A percentile compares a stretch with the other conserved stretches of the same genome.
These are phyloP conservation scores for Drosophila pseudoananassae DNA, from an alignment of 1,140 invertebrate species.

Conservation along the genomic window DNA sequence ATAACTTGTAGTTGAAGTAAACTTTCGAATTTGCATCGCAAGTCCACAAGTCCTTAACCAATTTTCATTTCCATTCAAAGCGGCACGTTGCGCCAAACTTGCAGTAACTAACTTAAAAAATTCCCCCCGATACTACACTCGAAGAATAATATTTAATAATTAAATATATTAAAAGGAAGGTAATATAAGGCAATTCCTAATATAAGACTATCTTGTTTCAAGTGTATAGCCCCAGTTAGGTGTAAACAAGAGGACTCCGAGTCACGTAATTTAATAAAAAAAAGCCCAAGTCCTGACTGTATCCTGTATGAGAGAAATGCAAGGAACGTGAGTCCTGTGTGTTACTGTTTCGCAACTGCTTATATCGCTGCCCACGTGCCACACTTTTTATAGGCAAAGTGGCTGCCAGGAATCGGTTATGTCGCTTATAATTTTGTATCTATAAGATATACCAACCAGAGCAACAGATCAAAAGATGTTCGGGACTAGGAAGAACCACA, in stretches of 20 bases:
- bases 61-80: constrained; percentile 76
- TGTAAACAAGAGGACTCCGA: constrained; percentile 19
- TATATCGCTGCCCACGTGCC: constrained; percentile 30
- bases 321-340: constrained; percentile 35
- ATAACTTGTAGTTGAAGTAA: constrained; percentile 9
- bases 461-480: constrained; percentile 41
- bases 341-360: not conserved
- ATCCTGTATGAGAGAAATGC: constrained; percentile 17
- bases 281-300: constrained; percentile 49
- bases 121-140: constrained; percentile 22
- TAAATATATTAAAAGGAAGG: too few species aligned
- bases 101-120: constrained; percentile 42
- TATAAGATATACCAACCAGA: too few species aligned
- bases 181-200: too few species aligned
- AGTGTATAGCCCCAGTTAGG: not conserved
- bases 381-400: constrained; percentile 12
- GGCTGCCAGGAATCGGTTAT: constrained; percentile 4
- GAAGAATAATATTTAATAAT: not conserved
- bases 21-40: constrained; percentile 14
- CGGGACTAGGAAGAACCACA: constrained; percentile 2
- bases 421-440: too few species aligned
- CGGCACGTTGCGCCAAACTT: constrained; percentile 41
- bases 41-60: constrained; percentile 28
- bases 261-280: constrained; percentile 78
- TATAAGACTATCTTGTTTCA: not conserved